Conservation (phyloP, 30 jellyfish, hydroid and myxozoan species). For the Aurelia aurita complex sp. Pacific region DNA sequence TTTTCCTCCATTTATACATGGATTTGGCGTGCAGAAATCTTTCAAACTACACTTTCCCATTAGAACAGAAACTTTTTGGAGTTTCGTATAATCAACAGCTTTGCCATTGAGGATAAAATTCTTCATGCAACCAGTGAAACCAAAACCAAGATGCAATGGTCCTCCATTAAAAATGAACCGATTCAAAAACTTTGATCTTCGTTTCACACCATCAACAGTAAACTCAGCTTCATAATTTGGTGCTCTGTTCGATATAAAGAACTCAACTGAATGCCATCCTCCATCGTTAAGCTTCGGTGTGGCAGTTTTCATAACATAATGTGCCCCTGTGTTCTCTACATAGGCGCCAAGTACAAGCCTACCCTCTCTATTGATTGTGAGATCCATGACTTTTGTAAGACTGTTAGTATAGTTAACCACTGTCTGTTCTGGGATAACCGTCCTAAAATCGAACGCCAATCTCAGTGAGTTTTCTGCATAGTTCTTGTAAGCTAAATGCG, state of each 20-base stretch:
- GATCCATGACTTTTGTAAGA: conserved; percentile 61
- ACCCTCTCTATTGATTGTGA: conserved; percentile 83
- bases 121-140: conserved; percentile 99
- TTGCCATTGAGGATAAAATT: conserved; percentile 80
- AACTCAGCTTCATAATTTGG: conserved; percentile 86
- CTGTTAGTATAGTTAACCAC: conserved; percentile 81
- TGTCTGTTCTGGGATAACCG: conserved; percentile 79
- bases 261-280: conserved; percentile 92
- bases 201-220: conserved; percentile 90
- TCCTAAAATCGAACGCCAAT: conserved; percentile 82
- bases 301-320: conserved; percentile 79
- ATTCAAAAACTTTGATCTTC: conserved; percentile 72
- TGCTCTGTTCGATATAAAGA: conserved; percentile 63
- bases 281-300: conserved; percentile 89
- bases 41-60: conserved; percentile 80
- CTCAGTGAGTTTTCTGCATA: conserved; percentile 52
- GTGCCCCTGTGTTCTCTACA: conserved; percentile 74
- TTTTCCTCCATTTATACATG: conserved; percentile 96
- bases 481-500: conserved; percentile 74
- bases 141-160: conserved; percentile 87
- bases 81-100: conserved; percentile 51
- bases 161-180: conserved; percentile 88
- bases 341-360: conserved; percentile 66
- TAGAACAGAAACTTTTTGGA: conserved; percentile 66
- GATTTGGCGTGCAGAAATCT: conserved; percentile 98